Conservation (phyloP, 2,797 vertebrate genomes). For the Sarcoramphus papa region DNA sequence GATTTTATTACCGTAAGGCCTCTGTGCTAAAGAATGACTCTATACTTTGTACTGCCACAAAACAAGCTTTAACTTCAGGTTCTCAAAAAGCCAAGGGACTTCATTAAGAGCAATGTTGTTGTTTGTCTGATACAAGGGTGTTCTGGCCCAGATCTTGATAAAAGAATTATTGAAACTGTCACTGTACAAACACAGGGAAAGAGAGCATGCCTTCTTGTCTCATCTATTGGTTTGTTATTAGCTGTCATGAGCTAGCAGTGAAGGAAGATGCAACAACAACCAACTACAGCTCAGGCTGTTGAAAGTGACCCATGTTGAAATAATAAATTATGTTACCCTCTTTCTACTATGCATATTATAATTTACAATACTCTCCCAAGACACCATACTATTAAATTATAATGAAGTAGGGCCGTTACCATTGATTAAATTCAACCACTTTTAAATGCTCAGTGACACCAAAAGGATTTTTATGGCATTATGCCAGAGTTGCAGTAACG, state of each 20-base stretch:
- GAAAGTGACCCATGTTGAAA: not conserved
- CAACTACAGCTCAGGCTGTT: not conserved
- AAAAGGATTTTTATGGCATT: not conserved
- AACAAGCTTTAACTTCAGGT: not conserved
- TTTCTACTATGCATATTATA: not conserved
- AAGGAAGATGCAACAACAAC: not conserved
- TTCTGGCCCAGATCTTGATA: not conserved
- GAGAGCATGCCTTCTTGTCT: fast-evolving
- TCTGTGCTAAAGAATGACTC: not conserved
- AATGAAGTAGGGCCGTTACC: not conserved
- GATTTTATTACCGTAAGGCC: not conserved
- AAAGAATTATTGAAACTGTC: not conserved
- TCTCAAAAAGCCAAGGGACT: not conserved
- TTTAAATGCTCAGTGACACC: not conserved
- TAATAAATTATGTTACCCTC: not conserved
- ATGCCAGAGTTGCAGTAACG: not conserved
- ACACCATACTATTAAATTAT: not conserved
- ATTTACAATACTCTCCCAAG: not conserved
- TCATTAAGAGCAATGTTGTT: not conserved
- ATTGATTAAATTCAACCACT: not conserved
- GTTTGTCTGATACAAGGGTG: not conserved
- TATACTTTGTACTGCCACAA: not conserved
- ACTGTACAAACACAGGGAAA: not conserved
- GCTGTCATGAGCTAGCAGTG: not conserved
- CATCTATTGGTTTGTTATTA: not conserved